Conservation (phyloP, 2,797 vertebrate species). For the Sebastes taczanowskii region DNA sequence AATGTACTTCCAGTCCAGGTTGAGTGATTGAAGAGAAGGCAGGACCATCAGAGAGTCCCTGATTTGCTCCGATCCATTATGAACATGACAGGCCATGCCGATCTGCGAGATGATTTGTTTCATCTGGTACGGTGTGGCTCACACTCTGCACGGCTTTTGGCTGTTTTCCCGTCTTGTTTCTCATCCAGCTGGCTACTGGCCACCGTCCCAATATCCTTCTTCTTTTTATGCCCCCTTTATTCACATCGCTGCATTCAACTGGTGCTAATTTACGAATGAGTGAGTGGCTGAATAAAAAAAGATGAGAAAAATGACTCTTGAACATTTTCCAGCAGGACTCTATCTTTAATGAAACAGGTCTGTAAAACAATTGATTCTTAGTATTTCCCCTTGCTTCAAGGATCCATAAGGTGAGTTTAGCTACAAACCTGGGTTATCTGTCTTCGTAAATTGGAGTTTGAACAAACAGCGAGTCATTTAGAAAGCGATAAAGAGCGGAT, state of each 20-base stretch:
- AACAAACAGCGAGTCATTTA: slow-evolving; percentile 73
- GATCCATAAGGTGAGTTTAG: slow-evolving; percentile 81
- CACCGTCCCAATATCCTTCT: slow-evolving; percentile 5
- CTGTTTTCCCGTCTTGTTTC: neutral
- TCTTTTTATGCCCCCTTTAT: neutral
- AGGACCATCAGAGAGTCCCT: neutral
- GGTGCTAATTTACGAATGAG: slow-evolving; percentile 52
- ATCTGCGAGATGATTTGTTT: slow-evolving; percentile 27
- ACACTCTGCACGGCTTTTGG: slow-evolving; percentile 13
- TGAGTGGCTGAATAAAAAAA: slow-evolving; percentile 33
- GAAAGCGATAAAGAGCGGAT: slow-evolving; percentile 63
- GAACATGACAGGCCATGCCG: slow-evolving; percentile 1
- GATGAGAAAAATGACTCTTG: slow-evolving; percentile 50
- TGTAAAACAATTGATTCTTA: slow-evolving; percentile 64
- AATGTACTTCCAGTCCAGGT: neutral
- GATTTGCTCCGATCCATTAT: neutral
- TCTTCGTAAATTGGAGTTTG: slow-evolving; percentile 78
- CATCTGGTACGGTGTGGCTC: neutral
- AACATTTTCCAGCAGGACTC: slow-evolving; percentile 78
- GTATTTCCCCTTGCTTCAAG: slow-evolving; percentile 69
- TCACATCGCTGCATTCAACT: slow-evolving; percentile 38
- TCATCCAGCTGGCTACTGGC: slow-evolving; percentile 39
- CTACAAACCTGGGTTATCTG: slow-evolving; percentile 68
- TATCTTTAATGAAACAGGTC: slow-evolving; percentile 81
- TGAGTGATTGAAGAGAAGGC: neutral